Evolutionary conservation across 2,797 vertebrate genomes (phyloP), one percentile per base, ranked within the genome.

Genomic region (Mycteria americana): DNA sequence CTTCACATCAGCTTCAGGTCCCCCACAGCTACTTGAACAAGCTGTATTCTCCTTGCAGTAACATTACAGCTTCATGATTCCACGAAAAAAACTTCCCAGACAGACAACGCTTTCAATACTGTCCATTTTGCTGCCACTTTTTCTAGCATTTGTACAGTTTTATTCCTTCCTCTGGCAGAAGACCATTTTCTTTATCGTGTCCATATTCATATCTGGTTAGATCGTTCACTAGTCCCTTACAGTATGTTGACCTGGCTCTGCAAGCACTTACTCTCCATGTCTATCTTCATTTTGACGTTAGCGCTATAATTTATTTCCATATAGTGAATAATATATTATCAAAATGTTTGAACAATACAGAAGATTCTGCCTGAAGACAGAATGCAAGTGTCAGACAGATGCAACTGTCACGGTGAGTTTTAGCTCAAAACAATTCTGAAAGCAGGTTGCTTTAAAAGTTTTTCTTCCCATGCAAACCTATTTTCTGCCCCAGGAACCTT

Each of bases 331-430:
- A 67, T 13, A 51, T 25, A 41, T 88, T 87, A 85, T 45, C 75
- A 85, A 57, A 94, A 75, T 72, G 31, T 93, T 92, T 87, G 56
- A 95, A 94, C 28, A 74, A 91, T n/a, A 81, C 95, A 93, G 80
- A 83, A 96, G 94, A 94, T 91, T 95, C 81, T 96, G 93, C 50
- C 75, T 88, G 62, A 96, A 93, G 93, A 94, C 85, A 95, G 64
- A 96, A 95, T 72, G 46, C 91, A 94, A 95, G 92, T 43, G 56
- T 94, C 93, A 90, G 67, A 76, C 93, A 90, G 67, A 76, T 76
- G 37, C 69, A 90, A 85, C 35, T 22, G 56, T 48, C 77, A 77
- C 0, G 0, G 41, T 67, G 67, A 69, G 53, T 88, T 89, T 91
- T 81, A 95, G 59, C 63, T 89, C 83, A 70, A 79, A 90, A 88